phyloP scores from a whole-genome alignment of 2,888 invertebrate genomes.

The Morpho achilles region DNA sequence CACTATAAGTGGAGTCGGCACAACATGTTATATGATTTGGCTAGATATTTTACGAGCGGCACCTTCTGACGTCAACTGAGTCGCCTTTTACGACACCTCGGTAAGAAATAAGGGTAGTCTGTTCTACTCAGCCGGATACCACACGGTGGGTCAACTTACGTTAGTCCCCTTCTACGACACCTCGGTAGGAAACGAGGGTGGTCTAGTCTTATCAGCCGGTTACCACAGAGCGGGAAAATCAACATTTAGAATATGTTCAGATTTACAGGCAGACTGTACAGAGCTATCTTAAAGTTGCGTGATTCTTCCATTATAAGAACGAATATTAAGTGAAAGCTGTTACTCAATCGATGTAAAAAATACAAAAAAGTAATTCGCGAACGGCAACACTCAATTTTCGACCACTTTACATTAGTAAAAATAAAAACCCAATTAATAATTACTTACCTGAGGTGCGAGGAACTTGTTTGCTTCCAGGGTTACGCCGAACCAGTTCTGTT shows the following conservation, averaged over 20 bases:
- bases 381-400: constrained; percentile 36
- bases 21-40: too few species aligned
- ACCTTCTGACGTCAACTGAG: too few species aligned
- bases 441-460: constrained; percentile 45
- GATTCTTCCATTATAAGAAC: constrained; percentile 56
- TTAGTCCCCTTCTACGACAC: too few species aligned
- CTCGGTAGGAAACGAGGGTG: too few species aligned
- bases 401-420: constrained; percentile 61
- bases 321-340: constrained; percentile 65
- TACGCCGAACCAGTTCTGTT: constrained; percentile 62
- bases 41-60: too few species aligned
- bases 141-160: too few species aligned
- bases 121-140: too few species aligned
- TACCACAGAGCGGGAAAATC: constrained; percentile 11
- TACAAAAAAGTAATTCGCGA: constrained; percentile 38
- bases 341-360: constrained; percentile 58
- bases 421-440: constrained; percentile 68
- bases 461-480: constrained; percentile 76
- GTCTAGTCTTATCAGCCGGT: too few species aligned
- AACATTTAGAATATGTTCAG: constrained; percentile 34
- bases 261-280: constrained; percentile 40
- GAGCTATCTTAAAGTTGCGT: constrained; percentile 70
- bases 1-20: too few species aligned
- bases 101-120: too few species aligned
- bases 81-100: too few species aligned